Conservation (phyloP, 2,113 vertebrate species). For the Empidonax alnorum region DNA sequence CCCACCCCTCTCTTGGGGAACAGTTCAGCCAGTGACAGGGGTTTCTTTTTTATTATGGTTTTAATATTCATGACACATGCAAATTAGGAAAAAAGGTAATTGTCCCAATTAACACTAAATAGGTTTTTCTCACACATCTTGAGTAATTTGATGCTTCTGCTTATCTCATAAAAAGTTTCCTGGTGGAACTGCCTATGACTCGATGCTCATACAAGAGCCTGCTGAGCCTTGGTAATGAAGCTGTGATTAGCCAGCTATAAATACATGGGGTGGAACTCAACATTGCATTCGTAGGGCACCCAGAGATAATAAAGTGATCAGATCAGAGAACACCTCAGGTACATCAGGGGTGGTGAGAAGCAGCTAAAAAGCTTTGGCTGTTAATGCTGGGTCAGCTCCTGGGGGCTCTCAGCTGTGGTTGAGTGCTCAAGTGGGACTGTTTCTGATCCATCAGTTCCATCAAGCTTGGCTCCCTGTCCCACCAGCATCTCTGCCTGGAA, state of each 20-base stretch:
- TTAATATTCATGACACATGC: conserved; percentile 48
- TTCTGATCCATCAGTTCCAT: accelerated
- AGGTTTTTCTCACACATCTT: conserved; percentile 65
- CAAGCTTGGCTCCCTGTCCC: neutral
- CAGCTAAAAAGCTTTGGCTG: neutral
- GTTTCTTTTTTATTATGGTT: neutral
- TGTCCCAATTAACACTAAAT: conserved; percentile 63
- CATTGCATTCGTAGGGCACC: conserved; percentile 33
- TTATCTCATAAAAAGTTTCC: conserved; percentile 79
- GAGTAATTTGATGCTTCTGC: conserved; percentile 76
- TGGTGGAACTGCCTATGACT: conserved; percentile 63
- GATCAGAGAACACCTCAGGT: neutral
- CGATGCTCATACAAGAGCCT: conserved; percentile 55
- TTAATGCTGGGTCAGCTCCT: neutral
- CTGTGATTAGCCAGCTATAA: conserved; percentile 77
- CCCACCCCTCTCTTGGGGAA: neutral
- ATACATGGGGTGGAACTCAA: conserved; percentile 49
- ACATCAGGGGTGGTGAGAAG: neutral
- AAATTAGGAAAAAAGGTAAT: conserved; percentile 45
- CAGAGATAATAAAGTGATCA: neutral
- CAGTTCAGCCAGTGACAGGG: neutral
- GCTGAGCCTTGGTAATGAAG: conserved; percentile 79
- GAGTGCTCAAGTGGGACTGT: accelerated
- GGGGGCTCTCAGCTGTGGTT: accelerated
- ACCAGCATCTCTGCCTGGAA: neutral